Conservation (phyloP, 2,797 vertebrate genomes). For the Argyrosomus regius region DNA sequence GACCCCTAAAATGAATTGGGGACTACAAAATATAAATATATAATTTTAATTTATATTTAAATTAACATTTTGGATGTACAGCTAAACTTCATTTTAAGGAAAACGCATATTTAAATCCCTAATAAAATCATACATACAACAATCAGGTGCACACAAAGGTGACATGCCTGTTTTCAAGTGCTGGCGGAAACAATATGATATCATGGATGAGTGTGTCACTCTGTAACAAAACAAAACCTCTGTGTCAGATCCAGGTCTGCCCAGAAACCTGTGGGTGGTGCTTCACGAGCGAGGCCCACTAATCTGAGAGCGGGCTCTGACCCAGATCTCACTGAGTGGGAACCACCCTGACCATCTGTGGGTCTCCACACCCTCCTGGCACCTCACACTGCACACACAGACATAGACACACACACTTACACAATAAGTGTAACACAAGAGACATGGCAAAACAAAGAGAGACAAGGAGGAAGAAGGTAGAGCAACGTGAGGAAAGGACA, state of each 20-base stretch:
- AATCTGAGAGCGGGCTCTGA: slow-evolving; percentile 83
- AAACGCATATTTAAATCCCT: slow-evolving; percentile 3
- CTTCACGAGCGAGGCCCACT: slow-evolving; percentile 80
- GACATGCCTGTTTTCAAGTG: slow-evolving; percentile 55
- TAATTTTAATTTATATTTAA: slow-evolving; percentile 29
- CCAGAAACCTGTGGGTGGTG: slow-evolving; percentile 77
- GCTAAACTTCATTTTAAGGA: neutral
- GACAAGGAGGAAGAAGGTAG: neutral
- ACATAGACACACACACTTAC: slow-evolving; percentile 25
- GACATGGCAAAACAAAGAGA: slow-evolving; percentile 9
- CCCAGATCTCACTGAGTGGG: slow-evolving; percentile 86
- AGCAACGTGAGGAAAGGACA: neutral
- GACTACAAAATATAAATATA: neutral
- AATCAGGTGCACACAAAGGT: slow-evolving; percentile 49
- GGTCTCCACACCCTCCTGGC: slow-evolving; percentile 86
- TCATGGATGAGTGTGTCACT: slow-evolving; percentile 51
- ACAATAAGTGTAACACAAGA: slow-evolving; percentile 28
- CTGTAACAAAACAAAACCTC: slow-evolving; percentile 77
- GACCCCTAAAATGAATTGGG: neutral
- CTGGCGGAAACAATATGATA: slow-evolving; percentile 59
- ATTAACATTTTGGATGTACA: slow-evolving; percentile 11
- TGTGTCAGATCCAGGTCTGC: slow-evolving; percentile 80
- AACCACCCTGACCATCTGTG: slow-evolving; percentile 89
- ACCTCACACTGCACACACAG: slow-evolving; percentile 61
- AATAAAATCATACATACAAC: neutral